Evolutionary conservation across 2,797 vertebrate species (phyloP).

Genomic region (Sardinella longiceps): DNA sequence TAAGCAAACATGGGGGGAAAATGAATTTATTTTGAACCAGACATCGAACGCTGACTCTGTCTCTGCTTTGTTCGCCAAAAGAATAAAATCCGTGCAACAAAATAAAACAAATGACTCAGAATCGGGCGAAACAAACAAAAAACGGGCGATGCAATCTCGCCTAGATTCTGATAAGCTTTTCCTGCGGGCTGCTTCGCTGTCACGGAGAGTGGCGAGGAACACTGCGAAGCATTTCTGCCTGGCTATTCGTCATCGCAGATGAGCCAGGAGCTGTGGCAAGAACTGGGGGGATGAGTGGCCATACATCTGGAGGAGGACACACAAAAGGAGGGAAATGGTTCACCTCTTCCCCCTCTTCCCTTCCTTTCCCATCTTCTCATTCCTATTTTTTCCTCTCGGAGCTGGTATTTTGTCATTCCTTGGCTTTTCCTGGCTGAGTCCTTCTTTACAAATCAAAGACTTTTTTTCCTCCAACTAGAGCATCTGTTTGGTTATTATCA

Average conservation of each 20-base stretch:
- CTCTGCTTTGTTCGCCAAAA: conserved; percentile 68
- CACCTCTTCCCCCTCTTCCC: conserved; percentile 43
- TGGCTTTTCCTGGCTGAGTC: conserved; percentile 65
- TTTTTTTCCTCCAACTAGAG: conserved; percentile 70
- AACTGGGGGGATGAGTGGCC: conserved; percentile 26
- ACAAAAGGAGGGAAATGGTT: conserved; percentile 70
- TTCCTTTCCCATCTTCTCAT: not conserved
- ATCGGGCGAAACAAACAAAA: conserved; percentile 61
- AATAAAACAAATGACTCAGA: conserved; percentile 73
- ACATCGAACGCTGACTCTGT: not conserved
- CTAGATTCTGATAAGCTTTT: conserved; percentile 66
- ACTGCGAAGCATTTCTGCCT: conserved; percentile 56
- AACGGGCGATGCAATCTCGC: conserved; percentile 52
- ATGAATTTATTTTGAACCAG: conserved; percentile 49
- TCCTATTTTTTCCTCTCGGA: conserved; percentile 56
- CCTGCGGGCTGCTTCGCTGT: conserved; percentile 63
- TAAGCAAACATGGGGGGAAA: conserved; percentile 58
- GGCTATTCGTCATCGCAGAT: conserved; percentile 43
- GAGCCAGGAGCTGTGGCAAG: not conserved
- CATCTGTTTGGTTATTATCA: conserved; percentile 77
- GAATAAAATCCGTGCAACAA: conserved; percentile 65
- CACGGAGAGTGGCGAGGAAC: conserved; percentile 66
- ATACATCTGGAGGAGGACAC: conserved; percentile 56
- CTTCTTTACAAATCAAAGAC: conserved; percentile 67
- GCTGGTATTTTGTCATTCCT: conserved; percentile 69